Percentiles rank a stretch among this genome's conserved stretches.
These are phyloP conservation scores for Diploscapter pachys DNA, from an alignment of 1,140 invertebrate genomes.

Conservation along the genomic window DNA sequence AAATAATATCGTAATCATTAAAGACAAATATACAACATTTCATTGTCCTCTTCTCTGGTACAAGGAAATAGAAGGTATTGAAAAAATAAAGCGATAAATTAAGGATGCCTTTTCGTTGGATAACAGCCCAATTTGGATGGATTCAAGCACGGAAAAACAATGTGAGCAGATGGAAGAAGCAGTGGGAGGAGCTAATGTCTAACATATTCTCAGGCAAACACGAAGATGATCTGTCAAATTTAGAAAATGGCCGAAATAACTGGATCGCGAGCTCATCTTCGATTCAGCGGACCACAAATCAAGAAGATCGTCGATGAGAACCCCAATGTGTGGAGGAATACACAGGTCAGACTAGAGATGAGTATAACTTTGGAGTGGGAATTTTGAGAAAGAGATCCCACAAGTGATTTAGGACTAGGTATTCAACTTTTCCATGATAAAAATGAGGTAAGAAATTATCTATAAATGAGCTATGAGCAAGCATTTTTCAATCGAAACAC, in stretches of 20 bases:
- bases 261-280: slow-evolving; percentile 84
- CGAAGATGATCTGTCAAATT: slow-evolving; percentile 61
- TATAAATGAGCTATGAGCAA: slow-evolving; percentile 71
- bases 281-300: slow-evolving; percentile 90
- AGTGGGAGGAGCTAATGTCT: slow-evolving; percentile 72
- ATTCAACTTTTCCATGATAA: slow-evolving; percentile 1
- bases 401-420: background rate
- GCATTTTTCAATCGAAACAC: slow-evolving; percentile 5
- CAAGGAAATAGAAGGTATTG: background rate
- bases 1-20: background rate
- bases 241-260: slow-evolving; percentile 78
- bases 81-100: background rate
- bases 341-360: slow-evolving; percentile 6
- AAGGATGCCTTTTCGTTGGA: slow-evolving; percentile 69
- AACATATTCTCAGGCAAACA: background rate
- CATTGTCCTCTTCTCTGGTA: background rate
- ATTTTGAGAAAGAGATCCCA: background rate
- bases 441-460: slow-evolving; percentile 63
- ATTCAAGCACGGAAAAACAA: slow-evolving; percentile 78
- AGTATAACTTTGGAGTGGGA: too few species aligned
- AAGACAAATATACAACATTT: background rate
- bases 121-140: slow-evolving; percentile 93
- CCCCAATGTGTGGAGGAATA: slow-evolving; percentile 61
- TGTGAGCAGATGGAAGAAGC: slow-evolving; percentile 75
- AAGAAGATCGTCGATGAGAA: slow-evolving; percentile 76